Base-by-base conservation (phyloP, 2,888 invertebrate species). In the Parapristionchus giblindavisi region DNA sequence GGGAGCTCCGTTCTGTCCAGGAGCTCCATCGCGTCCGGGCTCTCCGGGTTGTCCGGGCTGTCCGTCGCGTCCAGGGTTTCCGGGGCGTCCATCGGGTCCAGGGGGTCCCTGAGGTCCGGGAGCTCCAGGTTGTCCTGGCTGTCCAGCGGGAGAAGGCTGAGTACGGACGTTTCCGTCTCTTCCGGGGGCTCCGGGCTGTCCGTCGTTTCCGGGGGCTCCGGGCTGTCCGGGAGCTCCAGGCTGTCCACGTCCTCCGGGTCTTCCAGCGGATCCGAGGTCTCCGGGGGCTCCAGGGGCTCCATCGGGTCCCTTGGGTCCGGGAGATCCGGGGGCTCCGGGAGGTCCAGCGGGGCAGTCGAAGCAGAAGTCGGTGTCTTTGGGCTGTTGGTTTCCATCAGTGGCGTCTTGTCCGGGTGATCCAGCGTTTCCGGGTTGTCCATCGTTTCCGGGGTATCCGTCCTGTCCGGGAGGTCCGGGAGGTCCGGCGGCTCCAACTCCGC, bases 311-410 rank as follows among this genome's bases (percentile, higher is more conserved):
- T 52, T 52, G 36, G 38, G 60, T 61, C 73, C 73, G 61, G 73
- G 73, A 0, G 24, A 0, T 73, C 73, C 73, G 61, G 73, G 60
- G 48, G 48, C 54, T 61, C 73, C 73, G 32, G 63, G 21, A 24
- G 75, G 75, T 38, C 75, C 75, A 38, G 73, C 73, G 60, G 73
- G 73, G 51, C 73, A 73, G 61, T 73, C 73, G 73, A 73, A 73
- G 73, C 73, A 73, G 73, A 73, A 73, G 60, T 60, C 60, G 36
- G 60, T 14, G 51, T 32, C 58, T 34, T 56, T 32, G n/a, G 71
- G 58, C 58, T 38, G 71, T n/a, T 32, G 40, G 43, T 43, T 27
- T 38, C 38, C 32, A 34, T 71, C 71, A 24, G n/a, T 29, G 29
- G 71, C 71, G 29, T 71, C 71, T 40, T 71, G 27, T 71, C 71